A percentile compares a stretch with the other conserved stretches of the same genome.
Conservation (phyloP, 2,888 invertebrate species). For the Spodoptera littoralis region DNA sequence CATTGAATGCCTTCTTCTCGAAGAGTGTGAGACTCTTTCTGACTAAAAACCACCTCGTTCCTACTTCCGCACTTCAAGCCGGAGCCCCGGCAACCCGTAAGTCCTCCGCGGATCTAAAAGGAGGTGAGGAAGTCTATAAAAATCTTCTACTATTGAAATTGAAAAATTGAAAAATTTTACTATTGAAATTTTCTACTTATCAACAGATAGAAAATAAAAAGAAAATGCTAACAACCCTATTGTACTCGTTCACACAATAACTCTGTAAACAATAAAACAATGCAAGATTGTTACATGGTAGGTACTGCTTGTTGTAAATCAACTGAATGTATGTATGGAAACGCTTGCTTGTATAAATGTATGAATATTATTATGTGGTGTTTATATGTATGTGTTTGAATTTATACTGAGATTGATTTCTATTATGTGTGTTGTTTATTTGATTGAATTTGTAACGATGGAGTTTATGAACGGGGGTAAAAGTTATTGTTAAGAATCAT, state of each 20-base stretch:
- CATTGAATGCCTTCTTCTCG: no score
- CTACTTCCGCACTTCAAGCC: no score
- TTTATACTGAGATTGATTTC: neutral
- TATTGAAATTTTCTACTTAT: neutral
- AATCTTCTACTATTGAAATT: no score
- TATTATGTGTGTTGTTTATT: neutral
- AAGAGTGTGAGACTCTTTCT: no score
- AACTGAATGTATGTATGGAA: conserved; percentile 53
- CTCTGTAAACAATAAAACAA: conserved; percentile 60
- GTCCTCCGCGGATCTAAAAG: no score
- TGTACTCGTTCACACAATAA: conserved; percentile 54
- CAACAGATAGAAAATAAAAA: neutral
- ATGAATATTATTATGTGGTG: neutral
- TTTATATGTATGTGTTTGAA: neutral
- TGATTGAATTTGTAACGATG: no score
- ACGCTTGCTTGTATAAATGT: conserved; percentile 31
- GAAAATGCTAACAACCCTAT: conserved; percentile 26
- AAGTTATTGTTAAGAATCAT: no score
- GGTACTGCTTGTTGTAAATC: conserved; percentile 60
- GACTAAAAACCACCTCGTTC: no score
- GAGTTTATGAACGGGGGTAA: no score
- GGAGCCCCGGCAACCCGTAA: no score
- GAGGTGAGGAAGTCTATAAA: no score
- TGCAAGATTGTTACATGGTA: conserved; percentile 55
- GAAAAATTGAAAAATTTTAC: no score